Evolutionary conservation across 1,140 invertebrate genomes (phyloP).

Genomic region (Lerema accius): DNA sequence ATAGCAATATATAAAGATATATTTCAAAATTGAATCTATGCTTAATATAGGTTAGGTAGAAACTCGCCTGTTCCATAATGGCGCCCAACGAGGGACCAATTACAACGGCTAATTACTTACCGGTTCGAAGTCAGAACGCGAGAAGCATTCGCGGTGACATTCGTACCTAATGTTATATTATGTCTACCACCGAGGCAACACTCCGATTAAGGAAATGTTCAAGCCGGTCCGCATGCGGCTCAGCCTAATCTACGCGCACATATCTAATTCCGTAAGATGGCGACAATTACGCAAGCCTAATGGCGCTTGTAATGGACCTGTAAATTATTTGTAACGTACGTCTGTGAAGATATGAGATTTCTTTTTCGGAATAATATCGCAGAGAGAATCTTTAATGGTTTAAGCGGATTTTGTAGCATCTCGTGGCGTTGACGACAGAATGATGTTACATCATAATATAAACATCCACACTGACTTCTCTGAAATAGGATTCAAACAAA

Average conservation of each 20-base stretch:
- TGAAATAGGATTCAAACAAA: no score
- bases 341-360: neutral
- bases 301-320: constrained; percentile 53
- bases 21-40: neutral
- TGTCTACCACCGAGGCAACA: neutral
- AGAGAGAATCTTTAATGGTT: neutral
- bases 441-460: no score
- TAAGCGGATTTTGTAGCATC: no score
- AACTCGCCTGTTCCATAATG: constrained; percentile 2
- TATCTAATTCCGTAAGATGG: constrained; percentile 54
- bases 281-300: constrained; percentile 52
- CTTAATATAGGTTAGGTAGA: neutral
- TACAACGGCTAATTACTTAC: constrained; percentile 16
- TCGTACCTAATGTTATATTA: constrained; percentile 6
- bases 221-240: constrained; percentile 22
- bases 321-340: constrained; percentile 44
- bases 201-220: constrained; percentile 6
- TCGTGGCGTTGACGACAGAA: no score
- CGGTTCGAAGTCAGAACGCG: constrained; percentile 8
- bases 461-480: no score
- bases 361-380: neutral
- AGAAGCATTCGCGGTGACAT: constrained; percentile 15
- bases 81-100: constrained; percentile 20
- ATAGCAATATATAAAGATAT: no score
- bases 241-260: constrained; percentile 45